phyloP scores from a whole-genome alignment of 1,140 invertebrate species.

The Hylaeus anthracinus region DNA sequence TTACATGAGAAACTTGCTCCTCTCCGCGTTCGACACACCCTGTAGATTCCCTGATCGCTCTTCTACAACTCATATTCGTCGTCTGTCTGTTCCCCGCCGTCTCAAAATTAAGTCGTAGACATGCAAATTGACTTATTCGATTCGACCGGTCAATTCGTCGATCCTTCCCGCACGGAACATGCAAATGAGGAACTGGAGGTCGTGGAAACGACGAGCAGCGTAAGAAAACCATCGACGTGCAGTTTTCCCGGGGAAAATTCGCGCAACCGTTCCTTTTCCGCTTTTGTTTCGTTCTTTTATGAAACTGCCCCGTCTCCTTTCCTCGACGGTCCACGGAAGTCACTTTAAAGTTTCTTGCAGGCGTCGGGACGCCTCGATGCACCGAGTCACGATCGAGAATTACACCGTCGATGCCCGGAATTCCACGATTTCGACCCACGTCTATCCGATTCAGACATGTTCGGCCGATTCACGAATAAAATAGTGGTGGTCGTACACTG shows the following conservation, averaged over 20 bases:
- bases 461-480: no score
- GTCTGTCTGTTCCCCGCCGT: background rate
- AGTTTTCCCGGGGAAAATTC: background rate
- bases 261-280: background rate
- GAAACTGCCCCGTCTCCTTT: background rate
- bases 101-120: conserved; percentile 17
- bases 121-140: conserved; percentile 33
- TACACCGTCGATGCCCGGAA: background rate
- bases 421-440: background rate
- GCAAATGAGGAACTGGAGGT: conserved; percentile 7
- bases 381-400: background rate
- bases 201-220: background rate
- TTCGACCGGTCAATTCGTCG: conserved; percentile 17
- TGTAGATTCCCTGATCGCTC: background rate
- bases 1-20: background rate
- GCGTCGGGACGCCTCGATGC: background rate
- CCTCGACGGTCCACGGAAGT: background rate
- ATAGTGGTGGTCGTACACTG: background rate
- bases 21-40: background rate
- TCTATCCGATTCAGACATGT: no score
- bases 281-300: background rate
- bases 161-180: background rate
- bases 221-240: conserved; percentile 3
- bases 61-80: background rate
- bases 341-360: background rate